Evolutionary conservation across 2,797 vertebrate genomes (phyloP), one percentile per base, ranked within the genome.

Genomic region (Eulemur coronatus): DNA sequence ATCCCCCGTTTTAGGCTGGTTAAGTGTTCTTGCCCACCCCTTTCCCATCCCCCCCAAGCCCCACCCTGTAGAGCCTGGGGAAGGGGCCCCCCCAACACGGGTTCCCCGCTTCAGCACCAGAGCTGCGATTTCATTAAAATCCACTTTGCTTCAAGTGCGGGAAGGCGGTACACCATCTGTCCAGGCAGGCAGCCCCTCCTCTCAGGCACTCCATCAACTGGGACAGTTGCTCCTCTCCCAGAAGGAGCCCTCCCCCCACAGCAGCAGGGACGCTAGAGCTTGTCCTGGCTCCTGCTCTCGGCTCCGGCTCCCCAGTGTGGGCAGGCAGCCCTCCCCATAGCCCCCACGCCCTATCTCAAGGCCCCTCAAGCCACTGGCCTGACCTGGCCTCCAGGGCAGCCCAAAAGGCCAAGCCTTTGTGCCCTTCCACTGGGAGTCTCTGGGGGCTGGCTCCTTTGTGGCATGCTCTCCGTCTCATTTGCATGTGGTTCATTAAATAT

Each of bases 401-500:
- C 89, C 12, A 0, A 28, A 72, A 69, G 94, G 91, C 91, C 3
- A 0, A 41, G 79, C 67, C 97, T 98, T 93, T 97, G 97, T 96
- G 95, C 86, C 94, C 94, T 86, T 61, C 96, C 41, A 57, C 80
- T 72, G 65, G n/a, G 95, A 76, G 95, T 79, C 96, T 95, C 96
- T 70, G 38, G 96, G 94, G 93, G 52, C 91, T 91, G 97, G 61
- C 75, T 96, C 97, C 93, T 97, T 96, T 95, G 94, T 96, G 94
- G 94, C 12, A 1, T 4, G 8, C 93, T 95, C 93, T 76, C 93
- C 35, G 38, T 65, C 96, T 98, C 93, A 98, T 98, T 96, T 98
- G 97, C 97, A 97, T 98, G 89, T 65, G 93, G 89, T 94, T 98
- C 97, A 97, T 98, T 98, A 97, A 97, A 98, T 97, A 98, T 97